Conservation (phyloP, 2,797 vertebrate species). For the Myioborus miniatus region DNA sequence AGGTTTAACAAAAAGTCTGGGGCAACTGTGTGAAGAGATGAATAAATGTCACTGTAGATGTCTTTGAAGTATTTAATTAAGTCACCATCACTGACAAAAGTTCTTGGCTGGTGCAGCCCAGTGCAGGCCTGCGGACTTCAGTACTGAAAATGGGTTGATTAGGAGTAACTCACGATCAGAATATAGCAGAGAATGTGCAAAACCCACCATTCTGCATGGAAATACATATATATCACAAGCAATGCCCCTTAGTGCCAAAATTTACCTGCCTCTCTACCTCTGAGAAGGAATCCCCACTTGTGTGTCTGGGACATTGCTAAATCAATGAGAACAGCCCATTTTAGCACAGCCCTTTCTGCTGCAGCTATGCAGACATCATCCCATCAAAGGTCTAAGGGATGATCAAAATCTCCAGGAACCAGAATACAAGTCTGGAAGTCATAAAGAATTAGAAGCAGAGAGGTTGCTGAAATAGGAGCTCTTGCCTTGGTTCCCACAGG, state of each 20-base stretch:
- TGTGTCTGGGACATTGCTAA: background rate
- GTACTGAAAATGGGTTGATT: background rate
- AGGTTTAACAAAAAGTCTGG: constrained; percentile 17
- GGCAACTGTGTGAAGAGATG: background rate
- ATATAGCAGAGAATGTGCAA: background rate
- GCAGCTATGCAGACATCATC: background rate
- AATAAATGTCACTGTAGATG: background rate
- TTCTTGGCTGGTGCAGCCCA: background rate
- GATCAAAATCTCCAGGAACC: background rate
- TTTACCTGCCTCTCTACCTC: background rate
- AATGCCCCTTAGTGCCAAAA: background rate
- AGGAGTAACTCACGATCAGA: background rate
- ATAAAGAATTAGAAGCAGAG: background rate
- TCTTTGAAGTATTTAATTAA: background rate
- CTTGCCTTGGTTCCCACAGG: background rate
- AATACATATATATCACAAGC: background rate
- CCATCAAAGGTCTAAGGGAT: background rate
- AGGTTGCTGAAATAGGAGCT: background rate
- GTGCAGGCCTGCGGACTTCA: background rate
- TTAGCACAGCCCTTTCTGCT: background rate
- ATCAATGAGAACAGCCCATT: background rate
- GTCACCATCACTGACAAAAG: background rate
- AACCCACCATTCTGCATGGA: background rate
- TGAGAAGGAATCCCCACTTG: background rate
- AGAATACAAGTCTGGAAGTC: background rate